Evolutionary conservation across 2,888 invertebrate species (phyloP), one percentile per base, ranked within the genome.

Genomic region (Drosophila pullipes): DNA sequence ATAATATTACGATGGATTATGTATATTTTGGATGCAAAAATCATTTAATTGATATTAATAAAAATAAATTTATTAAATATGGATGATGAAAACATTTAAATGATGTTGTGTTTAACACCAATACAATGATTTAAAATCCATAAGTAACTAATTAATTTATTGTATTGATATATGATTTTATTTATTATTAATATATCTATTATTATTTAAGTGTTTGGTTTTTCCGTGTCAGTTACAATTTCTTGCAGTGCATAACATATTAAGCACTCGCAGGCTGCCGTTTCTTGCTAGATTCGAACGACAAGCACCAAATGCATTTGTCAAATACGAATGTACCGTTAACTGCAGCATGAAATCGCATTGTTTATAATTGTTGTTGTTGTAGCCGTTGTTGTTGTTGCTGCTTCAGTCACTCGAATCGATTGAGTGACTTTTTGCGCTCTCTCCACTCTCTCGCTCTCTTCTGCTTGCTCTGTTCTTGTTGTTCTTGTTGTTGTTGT

Each of bases 321-420:
- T 50, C 54, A 58, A 58, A 64, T 69, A 64, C 61, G 67, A 79
- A 69, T 76, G 62, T 68, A 58, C 72, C 62, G 61, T 59, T 72
- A 76, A 76, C 53, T 69, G 72, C 49, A 41, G 64, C 49, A 65
- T 61, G 50, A 44, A 28, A 33, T 35, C 44, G 33, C 44, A 53
- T 37, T 69, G 53, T 55, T 57, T 41, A 13, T n/a, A 31, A 28
- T 47, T 52, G 31, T 33, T 57, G 28, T 60, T 35, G 28, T 18
- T 18, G 30, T 39, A 28, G 31, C 28, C n/a, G 44, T 30, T 55
- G 28, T 54, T 62, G 41, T 39, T 37, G 33, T 49, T 55, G 31
- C 11, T 39, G 53, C 44, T 47, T 25, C 55, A 39, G 44, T 16
- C 65, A 59, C 55, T 58, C 71, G 25, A 53, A n/a, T 16, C 28